These are phyloP conservation scores for Heliopora coerulea DNA, from an alignment of 92 coral and sea anemone species.

Conservation along the genomic window DNA sequence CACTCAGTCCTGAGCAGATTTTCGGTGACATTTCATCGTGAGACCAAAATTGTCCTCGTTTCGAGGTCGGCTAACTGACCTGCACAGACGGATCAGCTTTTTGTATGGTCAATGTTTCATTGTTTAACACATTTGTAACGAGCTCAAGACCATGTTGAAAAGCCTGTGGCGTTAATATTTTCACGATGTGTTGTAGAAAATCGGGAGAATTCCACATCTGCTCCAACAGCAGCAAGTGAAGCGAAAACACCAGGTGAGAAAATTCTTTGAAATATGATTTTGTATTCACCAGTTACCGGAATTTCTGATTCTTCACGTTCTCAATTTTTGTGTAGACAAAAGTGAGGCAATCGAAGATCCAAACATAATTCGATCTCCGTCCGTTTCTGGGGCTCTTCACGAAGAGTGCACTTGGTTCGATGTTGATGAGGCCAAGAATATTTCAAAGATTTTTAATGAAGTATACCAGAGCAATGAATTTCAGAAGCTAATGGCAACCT, in stretches of 20 bases:
- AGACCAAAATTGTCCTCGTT: too few relatives aligned
- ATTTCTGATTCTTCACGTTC: background rate
- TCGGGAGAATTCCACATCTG: background rate
- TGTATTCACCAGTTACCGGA: background rate
- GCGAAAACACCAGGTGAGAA: background rate
- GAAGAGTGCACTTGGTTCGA: slow-evolving; percentile 95
- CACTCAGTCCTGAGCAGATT: too few relatives aligned
- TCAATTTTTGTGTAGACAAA: slow-evolving; percentile 10
- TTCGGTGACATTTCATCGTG: too few relatives aligned
- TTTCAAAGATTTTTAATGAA: slow-evolving; percentile 74
- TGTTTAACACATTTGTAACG: too few relatives aligned
- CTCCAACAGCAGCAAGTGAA: background rate
- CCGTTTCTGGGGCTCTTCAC: slow-evolving; percentile 80
- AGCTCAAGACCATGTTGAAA: too few relatives aligned
- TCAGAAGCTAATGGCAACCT: slow-evolving; percentile 51
- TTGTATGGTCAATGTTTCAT: too few relatives aligned
- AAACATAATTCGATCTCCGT: slow-evolving; percentile 65
- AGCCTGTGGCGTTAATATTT: too few relatives aligned
- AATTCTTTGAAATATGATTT: background rate
- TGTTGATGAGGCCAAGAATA: slow-evolving; percentile 68
- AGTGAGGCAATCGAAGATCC: slow-evolving; percentile 11
- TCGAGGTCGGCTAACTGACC: too few relatives aligned
- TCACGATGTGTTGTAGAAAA: background rate
- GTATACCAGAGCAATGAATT: slow-evolving; percentile 64
- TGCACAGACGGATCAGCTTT: too few relatives aligned